Evolutionary conservation across 1,140 invertebrate genomes (phyloP).

Genomic region (Drosophila truncata): DNA sequence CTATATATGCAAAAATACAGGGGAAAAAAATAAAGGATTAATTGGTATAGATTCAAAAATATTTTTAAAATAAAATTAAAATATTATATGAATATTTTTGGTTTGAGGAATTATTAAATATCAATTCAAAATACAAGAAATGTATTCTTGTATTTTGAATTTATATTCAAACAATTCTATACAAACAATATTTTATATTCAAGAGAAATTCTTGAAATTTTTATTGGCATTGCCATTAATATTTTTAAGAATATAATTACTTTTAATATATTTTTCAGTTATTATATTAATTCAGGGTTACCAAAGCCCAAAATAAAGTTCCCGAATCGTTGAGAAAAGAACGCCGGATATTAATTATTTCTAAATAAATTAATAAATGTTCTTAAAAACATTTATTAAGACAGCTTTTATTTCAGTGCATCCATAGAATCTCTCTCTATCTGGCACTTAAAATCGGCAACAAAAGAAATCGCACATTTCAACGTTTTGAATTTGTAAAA

Average conservation of each 20-base stretch:
- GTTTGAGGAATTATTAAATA: no score
- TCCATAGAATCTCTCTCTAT: slow-evolving; percentile 8
- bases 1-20: slow-evolving; percentile 2
- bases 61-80: no score
- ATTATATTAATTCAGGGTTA: not conserved
- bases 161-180: no score
- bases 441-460: slow-evolving; percentile 64
- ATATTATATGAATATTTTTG: no score
- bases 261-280: not conserved
- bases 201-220: not conserved
- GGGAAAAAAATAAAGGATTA: not conserved
- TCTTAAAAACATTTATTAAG: not conserved
- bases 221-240: no score
- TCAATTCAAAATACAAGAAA: no score
- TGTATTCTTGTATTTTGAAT: no score
- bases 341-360: not conserved
- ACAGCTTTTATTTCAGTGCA: not conserved
- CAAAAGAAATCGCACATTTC: slow-evolving; percentile 80
- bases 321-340: no score
- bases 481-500: slow-evolving; percentile 81
- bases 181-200: no score
- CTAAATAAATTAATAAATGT: not conserved
- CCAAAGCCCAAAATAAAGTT: not conserved
- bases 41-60: no score
- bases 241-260: not conserved